Conservation (phyloP, 1,140 invertebrate genomes). For the Cardiocondyla obscurior region DNA sequence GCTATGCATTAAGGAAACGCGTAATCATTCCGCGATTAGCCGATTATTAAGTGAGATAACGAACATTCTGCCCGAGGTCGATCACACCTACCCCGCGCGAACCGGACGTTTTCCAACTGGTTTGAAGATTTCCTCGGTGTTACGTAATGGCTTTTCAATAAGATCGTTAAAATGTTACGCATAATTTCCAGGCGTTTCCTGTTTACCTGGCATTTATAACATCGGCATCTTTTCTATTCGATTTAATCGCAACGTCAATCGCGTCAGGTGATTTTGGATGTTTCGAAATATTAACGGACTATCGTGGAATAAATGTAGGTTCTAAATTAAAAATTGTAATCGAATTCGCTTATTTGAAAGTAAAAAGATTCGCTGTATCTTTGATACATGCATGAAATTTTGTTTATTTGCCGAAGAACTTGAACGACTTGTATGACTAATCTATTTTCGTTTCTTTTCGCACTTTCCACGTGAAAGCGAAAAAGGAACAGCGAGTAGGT, state of each 20-base stretch:
- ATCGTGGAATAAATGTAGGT: neutral
- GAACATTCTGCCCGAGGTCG: conserved; percentile 11
- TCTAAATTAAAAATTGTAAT: neutral
- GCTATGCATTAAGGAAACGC: conserved; percentile 16
- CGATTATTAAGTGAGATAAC: conserved; percentile 29
- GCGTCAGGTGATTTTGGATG: neutral
- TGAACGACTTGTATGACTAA: neutral
- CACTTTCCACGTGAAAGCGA: neutral
- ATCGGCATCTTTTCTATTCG: neutral
- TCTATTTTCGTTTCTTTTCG: neutral
- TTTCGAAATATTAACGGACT: neutral
- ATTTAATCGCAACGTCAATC: neutral
- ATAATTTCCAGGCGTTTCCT: neutral
- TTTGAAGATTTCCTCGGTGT: neutral
- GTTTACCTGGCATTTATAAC: neutral
- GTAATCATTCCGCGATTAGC: conserved; percentile 27
- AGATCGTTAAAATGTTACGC: neutral
- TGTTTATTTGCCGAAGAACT: neutral
- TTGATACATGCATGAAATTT: neutral
- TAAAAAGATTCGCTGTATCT: neutral
- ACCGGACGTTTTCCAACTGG: neutral
- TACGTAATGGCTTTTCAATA: neutral
- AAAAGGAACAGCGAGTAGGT: neutral
- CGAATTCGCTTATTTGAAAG: neutral
- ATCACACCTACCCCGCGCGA: neutral